phyloP scores from a whole-genome alignment of 2,888 invertebrate species.

The Andrena bicolor region DNA sequence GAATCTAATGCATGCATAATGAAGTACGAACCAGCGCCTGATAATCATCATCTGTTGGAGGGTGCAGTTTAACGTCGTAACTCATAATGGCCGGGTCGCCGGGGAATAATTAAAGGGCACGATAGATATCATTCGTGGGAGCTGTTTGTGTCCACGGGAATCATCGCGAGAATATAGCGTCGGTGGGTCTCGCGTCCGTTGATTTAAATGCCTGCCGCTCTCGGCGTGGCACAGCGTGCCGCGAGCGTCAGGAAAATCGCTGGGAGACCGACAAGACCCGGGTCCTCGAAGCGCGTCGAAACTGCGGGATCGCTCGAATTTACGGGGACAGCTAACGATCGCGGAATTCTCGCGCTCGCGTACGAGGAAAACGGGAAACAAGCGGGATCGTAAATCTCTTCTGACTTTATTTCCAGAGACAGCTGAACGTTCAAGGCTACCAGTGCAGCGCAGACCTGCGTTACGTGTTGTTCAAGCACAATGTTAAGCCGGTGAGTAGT shows the following conservation, averaged over 20 bases:
- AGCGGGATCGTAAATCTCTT: constrained; percentile 36
- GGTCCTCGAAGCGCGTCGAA: not conserved
- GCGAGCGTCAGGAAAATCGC: not conserved
- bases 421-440: constrained; percentile 94
- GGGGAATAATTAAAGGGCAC: constrained; percentile 28
- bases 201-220: constrained; percentile 15
- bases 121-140: constrained; percentile 12
- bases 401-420: constrained; percentile 88
- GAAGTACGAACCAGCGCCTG: constrained; percentile 4
- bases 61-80: constrained; percentile 17
- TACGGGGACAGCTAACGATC: constrained; percentile 6
- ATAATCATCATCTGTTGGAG: constrained; percentile 20
- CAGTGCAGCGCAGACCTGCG: constrained; percentile 94
- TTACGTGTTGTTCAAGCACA: constrained; percentile 95
- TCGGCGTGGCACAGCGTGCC: not conserved
- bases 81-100: not conserved
- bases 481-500: constrained; percentile 92
- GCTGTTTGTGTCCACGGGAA: not conserved
- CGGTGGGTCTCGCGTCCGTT: not conserved
- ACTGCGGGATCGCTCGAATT: constrained; percentile 1
- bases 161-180: not conserved
- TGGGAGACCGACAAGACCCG: not conserved
- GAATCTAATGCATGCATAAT: constrained; percentile 36
- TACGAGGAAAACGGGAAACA: constrained; percentile 9
- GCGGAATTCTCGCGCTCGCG: not conserved